Percentiles rank a stretch among this genome's conserved stretches.
Conservation (phyloP, 2,888 invertebrate genomes). For the Tenthredo livida region DNA sequence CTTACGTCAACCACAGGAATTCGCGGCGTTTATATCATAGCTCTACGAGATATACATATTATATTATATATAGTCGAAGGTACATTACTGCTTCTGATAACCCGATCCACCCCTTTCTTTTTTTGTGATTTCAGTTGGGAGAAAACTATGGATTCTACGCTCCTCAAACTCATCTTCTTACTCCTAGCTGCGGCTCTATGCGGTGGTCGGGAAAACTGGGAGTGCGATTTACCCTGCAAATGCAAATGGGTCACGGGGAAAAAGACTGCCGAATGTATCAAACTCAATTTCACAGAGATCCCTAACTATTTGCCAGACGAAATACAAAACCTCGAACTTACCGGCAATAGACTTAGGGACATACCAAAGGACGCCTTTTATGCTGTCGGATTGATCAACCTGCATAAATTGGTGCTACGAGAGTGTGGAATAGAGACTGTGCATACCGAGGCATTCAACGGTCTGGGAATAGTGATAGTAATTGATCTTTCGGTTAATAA, state of each 20-base stretch:
- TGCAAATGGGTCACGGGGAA: constrained; percentile 93
- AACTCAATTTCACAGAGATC: constrained; percentile 84
- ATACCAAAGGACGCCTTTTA: constrained; percentile 85
- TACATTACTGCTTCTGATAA: not conserved
- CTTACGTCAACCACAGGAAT: constrained; percentile 18
- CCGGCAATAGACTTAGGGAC: constrained; percentile 85
- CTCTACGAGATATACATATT: not conserved
- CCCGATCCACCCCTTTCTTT: not conserved
- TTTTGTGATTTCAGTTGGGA: constrained; percentile 61
- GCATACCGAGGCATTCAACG: constrained; percentile 88
- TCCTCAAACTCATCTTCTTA: constrained; percentile 6
- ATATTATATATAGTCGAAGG: not conserved
- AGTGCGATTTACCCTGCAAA: constrained; percentile 85
- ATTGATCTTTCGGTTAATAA: constrained; percentile 89
- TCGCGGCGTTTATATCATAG: not conserved
- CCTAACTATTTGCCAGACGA: constrained; percentile 87
- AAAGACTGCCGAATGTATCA: constrained; percentile 90
- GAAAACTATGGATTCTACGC: constrained; percentile 65
- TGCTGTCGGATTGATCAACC: constrained; percentile 85
- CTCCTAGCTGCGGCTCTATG: constrained; percentile 73
- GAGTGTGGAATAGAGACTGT: constrained; percentile 88
- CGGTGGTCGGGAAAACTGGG: constrained; percentile 79
- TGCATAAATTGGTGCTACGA: constrained; percentile 89
- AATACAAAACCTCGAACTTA: constrained; percentile 83
- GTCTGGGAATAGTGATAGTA: constrained; percentile 89